Percentiles rank a stretch among this genome's conserved stretches.
phyloP scores from a whole-genome alignment of 2,113 vertebrate genomes.

The Nipponia nippon region DNA sequence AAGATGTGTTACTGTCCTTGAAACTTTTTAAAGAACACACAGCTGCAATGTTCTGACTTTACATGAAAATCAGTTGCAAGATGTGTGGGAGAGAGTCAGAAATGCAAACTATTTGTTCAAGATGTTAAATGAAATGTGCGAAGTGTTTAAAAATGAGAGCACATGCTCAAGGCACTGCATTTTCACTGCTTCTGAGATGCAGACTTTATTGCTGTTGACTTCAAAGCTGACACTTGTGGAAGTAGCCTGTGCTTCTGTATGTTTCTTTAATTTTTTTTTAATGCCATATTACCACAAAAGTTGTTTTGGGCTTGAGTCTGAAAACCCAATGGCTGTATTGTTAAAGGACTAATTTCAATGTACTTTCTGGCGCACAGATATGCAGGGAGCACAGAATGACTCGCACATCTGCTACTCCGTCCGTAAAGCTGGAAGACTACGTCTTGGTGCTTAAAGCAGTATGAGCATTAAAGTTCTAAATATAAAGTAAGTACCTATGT shows the following conservation, averaged over 20 bases:
- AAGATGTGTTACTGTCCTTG: background rate
- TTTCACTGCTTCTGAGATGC: background rate
- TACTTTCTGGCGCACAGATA: background rate
- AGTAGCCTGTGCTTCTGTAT: background rate
- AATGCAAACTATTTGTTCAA: background rate
- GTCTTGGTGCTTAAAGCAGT: background rate
- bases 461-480: background rate
- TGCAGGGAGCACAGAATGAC: background rate
- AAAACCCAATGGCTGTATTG: background rate
- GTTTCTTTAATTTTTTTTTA: background rate
- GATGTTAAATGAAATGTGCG: background rate
- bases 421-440: background rate
- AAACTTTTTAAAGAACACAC: background rate
- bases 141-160: background rate
- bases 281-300: rapidly evolving
- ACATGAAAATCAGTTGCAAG: background rate
- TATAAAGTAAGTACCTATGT: background rate
- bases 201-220: background rate
- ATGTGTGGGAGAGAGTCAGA: background rate
- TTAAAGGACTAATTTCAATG: background rate
- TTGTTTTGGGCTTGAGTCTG: background rate
- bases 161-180: background rate
- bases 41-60: background rate
- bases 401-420: background rate
- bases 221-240: background rate